phyloP scores from a whole-genome alignment of 2,113 vertebrate genomes.

The Nothobranchius furzeri region DNA sequence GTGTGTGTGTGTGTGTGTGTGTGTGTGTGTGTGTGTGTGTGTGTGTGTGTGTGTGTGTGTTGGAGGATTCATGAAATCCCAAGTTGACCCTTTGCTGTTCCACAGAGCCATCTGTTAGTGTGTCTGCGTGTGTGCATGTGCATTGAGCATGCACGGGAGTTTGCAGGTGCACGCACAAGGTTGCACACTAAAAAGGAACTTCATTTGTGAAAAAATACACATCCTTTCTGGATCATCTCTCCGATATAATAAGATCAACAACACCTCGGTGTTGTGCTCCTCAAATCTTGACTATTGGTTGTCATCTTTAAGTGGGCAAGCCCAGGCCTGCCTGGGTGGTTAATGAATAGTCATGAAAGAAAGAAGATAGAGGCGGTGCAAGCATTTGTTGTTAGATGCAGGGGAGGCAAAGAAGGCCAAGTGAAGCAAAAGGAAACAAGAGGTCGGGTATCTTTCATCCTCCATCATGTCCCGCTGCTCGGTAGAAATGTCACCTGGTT shows the following conservation, averaged over 20 bases:
- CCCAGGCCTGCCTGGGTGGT: slow-evolving; percentile 83
- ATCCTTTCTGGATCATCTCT: neutral
- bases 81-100: slow-evolving; percentile 49
- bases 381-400: slow-evolving; percentile 92
- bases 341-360: slow-evolving; percentile 93
- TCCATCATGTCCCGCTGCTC: slow-evolving; percentile 50
- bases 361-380: slow-evolving; percentile 79
- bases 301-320: slow-evolving; percentile 86
- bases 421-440: slow-evolving; percentile 75
- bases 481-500: slow-evolving; percentile 7
- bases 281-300: slow-evolving; percentile 77
- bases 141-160: slow-evolving; percentile 12
- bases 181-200: neutral
- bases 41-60: slow-evolving; percentile 18
- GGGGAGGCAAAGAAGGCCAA: slow-evolving; percentile 82
- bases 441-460: slow-evolving; percentile 28
- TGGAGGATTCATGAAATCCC: slow-evolving; percentile 56
- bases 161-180: slow-evolving; percentile 16
- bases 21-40: slow-evolving; percentile 1
- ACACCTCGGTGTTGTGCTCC: slow-evolving; percentile 30
- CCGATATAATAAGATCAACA: slow-evolving; percentile 4
- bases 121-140: neutral
- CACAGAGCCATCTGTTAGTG: slow-evolving; percentile 58
- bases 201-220: neutral
- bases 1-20: slow-evolving; percentile 13